Conservation (phyloP, 92 coral and sea anemone species). For the Phymanthus crucifer region DNA sequence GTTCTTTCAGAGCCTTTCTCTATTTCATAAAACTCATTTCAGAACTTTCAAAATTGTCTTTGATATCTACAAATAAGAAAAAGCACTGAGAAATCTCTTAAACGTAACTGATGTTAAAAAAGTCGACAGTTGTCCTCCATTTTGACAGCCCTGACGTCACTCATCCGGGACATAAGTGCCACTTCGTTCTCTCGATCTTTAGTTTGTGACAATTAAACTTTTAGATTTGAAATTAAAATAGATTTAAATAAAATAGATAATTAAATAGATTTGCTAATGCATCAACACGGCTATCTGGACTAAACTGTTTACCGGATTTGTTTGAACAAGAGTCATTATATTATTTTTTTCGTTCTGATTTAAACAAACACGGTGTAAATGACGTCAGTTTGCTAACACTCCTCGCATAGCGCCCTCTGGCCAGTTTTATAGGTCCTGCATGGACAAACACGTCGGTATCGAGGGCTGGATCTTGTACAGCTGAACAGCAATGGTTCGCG, state of each 20-base stretch:
- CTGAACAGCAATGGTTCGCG: constrained; percentile 62
- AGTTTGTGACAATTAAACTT: not conserved
- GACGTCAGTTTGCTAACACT: constrained; percentile 5
- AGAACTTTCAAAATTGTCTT: not conserved
- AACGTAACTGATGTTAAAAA: not conserved
- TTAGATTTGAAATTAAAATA: too few species aligned
- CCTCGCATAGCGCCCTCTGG: constrained; percentile 70
- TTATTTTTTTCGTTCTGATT: too few species aligned
- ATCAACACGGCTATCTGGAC: not conserved
- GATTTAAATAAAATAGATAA: too few species aligned
- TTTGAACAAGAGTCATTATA: not conserved
- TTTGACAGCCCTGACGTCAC: constrained; percentile 16
- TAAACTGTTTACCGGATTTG: not conserved
- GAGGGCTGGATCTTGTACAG: constrained; percentile 45
- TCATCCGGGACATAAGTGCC: constrained; percentile 2
- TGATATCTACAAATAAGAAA: not conserved
- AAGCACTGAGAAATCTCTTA: not conserved
- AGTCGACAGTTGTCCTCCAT: not conserved
- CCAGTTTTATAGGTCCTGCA: constrained; percentile 64
- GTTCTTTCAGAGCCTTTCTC: not conserved
- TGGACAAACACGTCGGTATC: constrained; percentile 68
- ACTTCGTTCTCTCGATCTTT: not conserved
- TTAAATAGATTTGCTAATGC: not conserved
- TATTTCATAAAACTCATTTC: not conserved
- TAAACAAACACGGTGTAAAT: too few species aligned